Base-by-base conservation (phyloP, 1,140 invertebrate species). In the Leucophenga varia region DNA sequence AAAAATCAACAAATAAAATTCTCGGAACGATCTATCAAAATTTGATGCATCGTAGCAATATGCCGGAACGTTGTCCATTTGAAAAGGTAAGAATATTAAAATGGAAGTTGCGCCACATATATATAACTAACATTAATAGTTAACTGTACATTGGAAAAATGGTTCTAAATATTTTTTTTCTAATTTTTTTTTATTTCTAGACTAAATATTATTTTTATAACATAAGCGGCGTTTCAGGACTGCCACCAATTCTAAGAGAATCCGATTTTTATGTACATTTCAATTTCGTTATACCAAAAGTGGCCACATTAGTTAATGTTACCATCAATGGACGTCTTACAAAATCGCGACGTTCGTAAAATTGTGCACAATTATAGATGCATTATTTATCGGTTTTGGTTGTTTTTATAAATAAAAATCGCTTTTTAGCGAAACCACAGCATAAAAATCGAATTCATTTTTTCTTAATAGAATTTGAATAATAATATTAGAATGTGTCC, bases 241-340 rank as follows among this genome's bases (percentile, higher is more conserved):
- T 65, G 17, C 61, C 61, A 4, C 55, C 61, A 3, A 18, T 56
- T 22, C 32, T 65, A 3, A 41, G 42, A 2, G 61, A 65, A 42
- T 56, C 49, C 0, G 52, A 54, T 2, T 65, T 65, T 21, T 8
- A 35, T 0, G 35, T 52, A 0, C 12, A 47, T n/a, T 25, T 65
- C 12, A 51, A 53, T 35, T 47, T 64, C 19, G 59, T 56, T 30
- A 17, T 61, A 35, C 61, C 61, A 7, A 53, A 28, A 13, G 35
- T 47, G 2, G 48, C 47, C 0, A 13, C 2, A 22, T 32, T 47
- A 3, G 16, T 58, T n/a, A 65, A 65, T 34, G 3, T 59, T 1
- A 59, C 61, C 1, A 8, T 54, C 0, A 18, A 28, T 2, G 61
- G 52, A 1, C 52, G 22, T 25, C 43, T 65, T 2, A 37, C 40